Evolutionary conservation across 2,888 invertebrate species (phyloP).

Genomic region (Drosophila mulleri): DNA sequence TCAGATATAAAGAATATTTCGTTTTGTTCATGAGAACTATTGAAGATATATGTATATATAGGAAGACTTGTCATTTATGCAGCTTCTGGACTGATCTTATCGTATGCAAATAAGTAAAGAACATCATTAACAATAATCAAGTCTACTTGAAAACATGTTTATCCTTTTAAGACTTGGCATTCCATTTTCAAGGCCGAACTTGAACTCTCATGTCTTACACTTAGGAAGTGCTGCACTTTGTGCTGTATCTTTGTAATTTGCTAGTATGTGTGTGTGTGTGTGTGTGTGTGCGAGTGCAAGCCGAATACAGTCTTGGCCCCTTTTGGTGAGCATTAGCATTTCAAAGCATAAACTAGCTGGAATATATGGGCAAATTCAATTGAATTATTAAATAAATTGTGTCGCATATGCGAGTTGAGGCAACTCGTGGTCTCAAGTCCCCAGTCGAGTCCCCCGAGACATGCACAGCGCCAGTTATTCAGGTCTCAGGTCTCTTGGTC

Average conservation of each 20-base stretch:
- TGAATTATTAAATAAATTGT: constrained; percentile 77
- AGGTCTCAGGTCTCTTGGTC: constrained; percentile 14
- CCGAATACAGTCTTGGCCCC: constrained; percentile 3
- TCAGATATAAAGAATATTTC: not conserved
- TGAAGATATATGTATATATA: too few species aligned
- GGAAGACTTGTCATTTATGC: too few species aligned
- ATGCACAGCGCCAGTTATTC: constrained; percentile 22
- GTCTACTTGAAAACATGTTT: constrained; percentile 5
- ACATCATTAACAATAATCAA: not conserved
- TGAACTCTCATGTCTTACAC: not conserved
- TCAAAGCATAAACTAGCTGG: constrained; percentile 52
- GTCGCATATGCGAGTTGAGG: constrained; percentile 20
- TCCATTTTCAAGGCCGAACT: not conserved
- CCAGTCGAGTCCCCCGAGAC: constrained; percentile 28
- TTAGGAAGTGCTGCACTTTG: not conserved
- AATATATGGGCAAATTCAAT: constrained; percentile 56
- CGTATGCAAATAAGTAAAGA: not conserved
- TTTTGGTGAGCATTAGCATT: constrained; percentile 43
- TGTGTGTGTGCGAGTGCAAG: not conserved
- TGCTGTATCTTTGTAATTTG: not conserved
- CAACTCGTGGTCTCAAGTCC: constrained; percentile 30
- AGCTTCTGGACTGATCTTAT: not conserved
- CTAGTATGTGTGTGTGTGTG: not conserved
- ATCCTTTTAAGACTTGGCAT: constrained; percentile 9
- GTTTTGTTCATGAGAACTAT: not conserved